Evolutionary conservation across 2,888 invertebrate species (phyloP).

Genomic region (Sturmia bella): DNA sequence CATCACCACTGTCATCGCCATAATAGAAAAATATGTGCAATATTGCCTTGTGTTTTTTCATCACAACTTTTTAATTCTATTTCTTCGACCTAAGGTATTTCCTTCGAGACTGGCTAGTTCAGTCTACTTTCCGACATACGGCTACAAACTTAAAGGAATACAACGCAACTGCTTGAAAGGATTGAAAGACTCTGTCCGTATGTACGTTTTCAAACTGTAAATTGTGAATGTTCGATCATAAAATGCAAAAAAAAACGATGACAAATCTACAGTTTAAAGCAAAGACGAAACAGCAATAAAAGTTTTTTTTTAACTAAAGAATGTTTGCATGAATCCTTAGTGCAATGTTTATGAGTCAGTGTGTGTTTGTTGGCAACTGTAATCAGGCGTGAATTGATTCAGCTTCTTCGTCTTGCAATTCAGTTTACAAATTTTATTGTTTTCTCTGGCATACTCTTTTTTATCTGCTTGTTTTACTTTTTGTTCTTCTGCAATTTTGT

Average conservation of each 20-base stretch:
- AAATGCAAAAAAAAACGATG: constrained; percentile 50
- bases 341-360: constrained; percentile 3
- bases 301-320: constrained; percentile 11
- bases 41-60: neutral
- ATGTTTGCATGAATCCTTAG: neutral
- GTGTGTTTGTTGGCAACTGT: constrained; percentile 69
- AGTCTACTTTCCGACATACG: constrained; percentile 22
- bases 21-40: constrained; percentile 43
- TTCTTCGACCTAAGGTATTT: neutral
- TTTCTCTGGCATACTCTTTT: constrained; percentile 20
- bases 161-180: constrained; percentile 18
- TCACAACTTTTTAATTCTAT: constrained; percentile 11
- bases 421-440: constrained; percentile 39
- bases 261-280: constrained; percentile 43
- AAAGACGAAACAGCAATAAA: constrained; percentile 50
- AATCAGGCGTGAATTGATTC: constrained; percentile 75
- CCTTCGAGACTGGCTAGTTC: constrained; percentile 16
- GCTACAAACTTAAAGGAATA: constrained; percentile 20
- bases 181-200: constrained; percentile 14
- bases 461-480: neutral
- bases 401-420: constrained; percentile 58
- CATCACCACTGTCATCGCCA: constrained; percentile 50
- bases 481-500: constrained; percentile 19
- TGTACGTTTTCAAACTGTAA: constrained; percentile 31
- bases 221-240: constrained; percentile 58